These are phyloP conservation scores for Strigops habroptila DNA, from an alignment of 2,113 vertebrate genomes.

Conservation along the genomic window DNA sequence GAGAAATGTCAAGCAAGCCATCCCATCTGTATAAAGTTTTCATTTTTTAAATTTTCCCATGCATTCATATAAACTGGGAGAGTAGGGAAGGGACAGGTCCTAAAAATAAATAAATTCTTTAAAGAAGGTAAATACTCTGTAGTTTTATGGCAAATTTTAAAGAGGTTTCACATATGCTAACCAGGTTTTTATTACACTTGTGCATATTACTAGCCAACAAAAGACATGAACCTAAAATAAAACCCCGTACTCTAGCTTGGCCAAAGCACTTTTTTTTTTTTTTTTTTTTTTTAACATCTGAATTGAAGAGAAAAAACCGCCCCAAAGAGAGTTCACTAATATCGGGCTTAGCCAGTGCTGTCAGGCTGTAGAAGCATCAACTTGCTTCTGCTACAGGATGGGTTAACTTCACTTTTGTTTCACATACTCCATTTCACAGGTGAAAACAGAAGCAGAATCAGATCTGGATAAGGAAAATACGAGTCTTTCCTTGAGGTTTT, in stretches of 20 bases:
- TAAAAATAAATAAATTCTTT: neutral
- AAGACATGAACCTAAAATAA: neutral
- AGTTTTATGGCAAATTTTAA: neutral
- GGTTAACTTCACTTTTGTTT: neutral
- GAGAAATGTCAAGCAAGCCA: constrained; percentile 46
- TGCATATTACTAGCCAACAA: neutral
- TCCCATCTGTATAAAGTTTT: neutral
- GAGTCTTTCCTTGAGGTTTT: neutral
- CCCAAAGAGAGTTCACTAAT: neutral
- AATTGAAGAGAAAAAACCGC: neutral
- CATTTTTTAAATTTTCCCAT: neutral
- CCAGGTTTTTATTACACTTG: neutral
- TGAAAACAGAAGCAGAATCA: neutral
- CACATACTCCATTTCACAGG: neutral
- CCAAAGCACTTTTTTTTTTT: neutral
- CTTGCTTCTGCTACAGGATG: rapidly evolving
- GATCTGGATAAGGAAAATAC: neutral
- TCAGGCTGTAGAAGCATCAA: neutral
- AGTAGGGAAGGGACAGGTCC: neutral
- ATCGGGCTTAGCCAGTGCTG: neutral
- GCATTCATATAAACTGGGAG: neutral
- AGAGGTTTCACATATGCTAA: neutral
- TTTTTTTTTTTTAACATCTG: neutral
- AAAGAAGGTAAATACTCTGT: neutral
- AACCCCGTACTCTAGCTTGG: neutral